Percentiles rank a stretch among this genome's conserved stretches.
phyloP scores from a whole-genome alignment of 2,888 invertebrate species.

The Dryococelus australis region DNA sequence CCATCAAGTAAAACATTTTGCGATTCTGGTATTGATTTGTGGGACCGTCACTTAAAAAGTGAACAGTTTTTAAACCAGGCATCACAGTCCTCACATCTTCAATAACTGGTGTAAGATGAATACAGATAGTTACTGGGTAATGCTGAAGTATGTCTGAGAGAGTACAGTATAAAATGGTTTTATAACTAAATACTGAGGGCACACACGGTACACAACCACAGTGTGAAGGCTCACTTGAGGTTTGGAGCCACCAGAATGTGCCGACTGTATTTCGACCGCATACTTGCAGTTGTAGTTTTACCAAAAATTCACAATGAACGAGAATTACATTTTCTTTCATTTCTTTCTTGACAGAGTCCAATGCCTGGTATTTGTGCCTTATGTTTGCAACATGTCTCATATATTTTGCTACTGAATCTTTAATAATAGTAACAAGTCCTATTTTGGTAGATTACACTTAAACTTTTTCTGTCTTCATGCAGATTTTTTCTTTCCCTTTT shows the following conservation, averaged over 20 bases:
- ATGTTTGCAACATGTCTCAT: too few relatives aligned
- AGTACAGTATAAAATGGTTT: constrained; percentile 5
- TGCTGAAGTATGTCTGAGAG: constrained; percentile 26
- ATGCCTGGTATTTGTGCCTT: constrained; percentile 10
- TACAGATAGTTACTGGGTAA: constrained; percentile 17
- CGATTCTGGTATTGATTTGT: background rate
- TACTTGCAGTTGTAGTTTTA: constrained; percentile 16
- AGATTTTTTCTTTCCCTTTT: constrained; percentile 20
- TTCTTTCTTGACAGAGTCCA: constrained; percentile 9
- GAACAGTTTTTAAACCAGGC: constrained; percentile 1
- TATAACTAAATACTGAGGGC: background rate
- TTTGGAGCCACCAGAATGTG: constrained; percentile 19
- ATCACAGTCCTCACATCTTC: constrained; percentile 9
- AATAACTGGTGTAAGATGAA: constrained; percentile 16
- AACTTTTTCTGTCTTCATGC: constrained; percentile 17
- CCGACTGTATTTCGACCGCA: constrained; percentile 16
- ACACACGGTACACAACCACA: constrained; percentile 4
- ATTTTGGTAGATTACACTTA: constrained; percentile 4
- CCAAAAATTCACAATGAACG: background rate
- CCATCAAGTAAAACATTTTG: constrained; percentile 28
- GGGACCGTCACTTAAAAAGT: constrained; percentile 22
- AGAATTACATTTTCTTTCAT: background rate
- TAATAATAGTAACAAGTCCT: background rate
- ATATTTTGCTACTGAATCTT: too few relatives aligned
- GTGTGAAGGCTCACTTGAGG: constrained; percentile 18